These are phyloP conservation scores for Gymnocephalus cernua DNA, from an alignment of 2,113 vertebrate species.

Conservation along the genomic window DNA sequence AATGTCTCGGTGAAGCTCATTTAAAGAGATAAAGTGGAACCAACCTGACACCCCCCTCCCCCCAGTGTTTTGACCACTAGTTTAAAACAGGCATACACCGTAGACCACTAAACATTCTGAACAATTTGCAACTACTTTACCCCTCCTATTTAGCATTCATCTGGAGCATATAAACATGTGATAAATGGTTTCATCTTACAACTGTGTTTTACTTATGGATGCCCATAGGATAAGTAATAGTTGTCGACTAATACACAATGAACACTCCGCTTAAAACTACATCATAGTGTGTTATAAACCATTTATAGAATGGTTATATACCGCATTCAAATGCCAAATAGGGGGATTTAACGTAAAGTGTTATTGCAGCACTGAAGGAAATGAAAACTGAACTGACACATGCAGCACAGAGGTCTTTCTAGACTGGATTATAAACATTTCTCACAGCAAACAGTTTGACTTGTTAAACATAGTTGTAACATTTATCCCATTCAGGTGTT, in stretches of 20 bases:
- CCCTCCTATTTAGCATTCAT: background rate
- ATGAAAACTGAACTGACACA: background rate
- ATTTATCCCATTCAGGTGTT: background rate
- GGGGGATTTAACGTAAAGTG: background rate
- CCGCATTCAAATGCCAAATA: background rate
- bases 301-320: background rate
- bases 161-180: background rate
- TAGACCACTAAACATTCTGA: background rate
- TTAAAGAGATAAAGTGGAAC: background rate
- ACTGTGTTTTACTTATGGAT: background rate
- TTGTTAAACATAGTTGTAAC: background rate
- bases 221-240: background rate
- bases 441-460: background rate
- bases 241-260: background rate
- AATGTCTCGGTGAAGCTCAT: background rate
- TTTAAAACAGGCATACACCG: too few relatives aligned
- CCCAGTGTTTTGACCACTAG: background rate
- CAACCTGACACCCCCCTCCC: too few relatives aligned
- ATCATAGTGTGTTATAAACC: background rate
- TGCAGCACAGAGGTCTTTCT: background rate
- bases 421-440: background rate
- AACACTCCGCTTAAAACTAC: background rate
- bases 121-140: background rate
- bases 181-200: background rate
- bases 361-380: background rate